phyloP scores from a whole-genome alignment of 1,140 invertebrate genomes.

The Drosophila navojoa region DNA sequence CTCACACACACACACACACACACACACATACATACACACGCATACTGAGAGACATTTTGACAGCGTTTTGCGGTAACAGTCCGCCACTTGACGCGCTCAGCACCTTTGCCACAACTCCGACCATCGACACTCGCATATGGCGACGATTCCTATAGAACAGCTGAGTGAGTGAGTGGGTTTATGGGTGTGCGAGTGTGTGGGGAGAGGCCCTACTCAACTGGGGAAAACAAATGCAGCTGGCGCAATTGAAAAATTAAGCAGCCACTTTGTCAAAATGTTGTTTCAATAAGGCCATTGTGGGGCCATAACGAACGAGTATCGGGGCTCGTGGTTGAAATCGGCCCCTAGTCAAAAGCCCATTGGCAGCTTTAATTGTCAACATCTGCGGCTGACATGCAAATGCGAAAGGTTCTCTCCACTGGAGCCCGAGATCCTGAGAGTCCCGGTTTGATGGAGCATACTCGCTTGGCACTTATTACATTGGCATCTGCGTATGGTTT shows the following conservation, averaged over 20 bases:
- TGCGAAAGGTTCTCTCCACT: constrained; percentile 68
- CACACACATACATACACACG: constrained; percentile 42
- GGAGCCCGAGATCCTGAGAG: neutral
- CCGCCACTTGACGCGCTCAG: constrained; percentile 64
- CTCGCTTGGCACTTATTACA: constrained; percentile 78
- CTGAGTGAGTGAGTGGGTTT: neutral
- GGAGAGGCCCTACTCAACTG: neutral
- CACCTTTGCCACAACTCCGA: constrained; percentile 33
- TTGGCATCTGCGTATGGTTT: constrained; percentile 79
- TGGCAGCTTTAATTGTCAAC: constrained; percentile 74
- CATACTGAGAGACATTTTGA: constrained; percentile 43
- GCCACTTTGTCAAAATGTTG: constrained; percentile 78
- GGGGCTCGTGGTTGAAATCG: constrained; percentile 11
- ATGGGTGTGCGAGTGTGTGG: neutral
- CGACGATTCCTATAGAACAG: neutral
- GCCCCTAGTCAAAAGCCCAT: constrained; percentile 13
- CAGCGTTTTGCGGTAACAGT: constrained; percentile 70
- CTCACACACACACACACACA: constrained; percentile 37
- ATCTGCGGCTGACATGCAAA: constrained; percentile 74
- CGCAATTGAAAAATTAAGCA: constrained; percentile 81
- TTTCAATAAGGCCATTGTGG: constrained; percentile 54
- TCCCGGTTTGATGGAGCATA: constrained; percentile 67
- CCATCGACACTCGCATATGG: constrained; percentile 7
- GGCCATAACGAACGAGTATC: constrained; percentile 4
- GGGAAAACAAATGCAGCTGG: constrained; percentile 15